Base-by-base conservation (phyloP, 2,888 invertebrate species). In the Octonoba sinensis region DNA sequence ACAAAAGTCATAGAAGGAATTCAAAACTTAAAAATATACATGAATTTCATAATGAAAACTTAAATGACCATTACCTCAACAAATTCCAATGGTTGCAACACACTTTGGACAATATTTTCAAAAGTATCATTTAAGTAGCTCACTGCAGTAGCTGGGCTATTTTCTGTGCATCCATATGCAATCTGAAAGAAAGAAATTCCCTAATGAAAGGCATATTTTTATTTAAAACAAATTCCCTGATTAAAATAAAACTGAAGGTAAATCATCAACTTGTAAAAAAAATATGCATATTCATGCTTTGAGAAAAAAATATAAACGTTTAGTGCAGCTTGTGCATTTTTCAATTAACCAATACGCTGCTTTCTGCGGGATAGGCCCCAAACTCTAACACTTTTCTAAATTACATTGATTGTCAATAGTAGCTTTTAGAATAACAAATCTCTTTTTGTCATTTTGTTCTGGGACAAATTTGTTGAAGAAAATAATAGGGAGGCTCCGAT, bases 81-180 rank as follows among this genome's bases (percentile, higher is more conserved):
- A 46, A 51, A 71, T 51, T 82, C 82, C 51, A 65, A 4, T 16
- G 70, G 74, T 27, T 56, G 27, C 18, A 82, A 12, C 12, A 76
- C 13, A 46, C 79, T 74, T 24, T 67, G 59, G 8, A 64, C 44
- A 72, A 90, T 86, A 74, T 89, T 89, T 65, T 90, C 89, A 51
- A 90, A 87, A 0, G 88, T 86, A 86, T 91, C 91, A 24, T 88
- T 87, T 1, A 88, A 86, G 27, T 88, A 87, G 51, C 89, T 90
- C 86, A 90, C 89, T 86, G 91, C 91, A 3, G 90, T 90, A 11
- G 91, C 91, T 0, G 92, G 91, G 84, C 91, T 91, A 1, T 90
- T 91, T 87, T 92, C 92, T 8, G 92, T 92, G 84, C 91, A 89
- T 0, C 92, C 92, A 86, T 92, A 92, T 67, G 90, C 89, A 56